phyloP scores from a whole-genome alignment of 1,140 invertebrate genomes.

The Sycobia sp. region DNA sequence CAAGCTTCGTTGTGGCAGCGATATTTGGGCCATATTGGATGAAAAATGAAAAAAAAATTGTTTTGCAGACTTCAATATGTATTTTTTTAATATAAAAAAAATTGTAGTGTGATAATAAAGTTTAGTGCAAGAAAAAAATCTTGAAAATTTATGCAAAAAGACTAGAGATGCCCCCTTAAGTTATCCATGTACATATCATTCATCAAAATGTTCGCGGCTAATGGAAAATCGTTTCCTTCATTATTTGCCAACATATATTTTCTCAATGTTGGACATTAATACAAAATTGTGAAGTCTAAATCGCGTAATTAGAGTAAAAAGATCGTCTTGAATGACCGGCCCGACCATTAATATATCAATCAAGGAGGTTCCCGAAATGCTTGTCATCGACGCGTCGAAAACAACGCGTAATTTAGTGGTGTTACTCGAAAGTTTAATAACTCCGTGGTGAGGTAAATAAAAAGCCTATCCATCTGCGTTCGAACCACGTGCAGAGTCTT shows the following conservation, averaged over 20 bases:
- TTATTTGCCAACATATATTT: conserved; percentile 22
- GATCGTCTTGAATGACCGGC: too few species aligned
- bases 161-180: too few species aligned
- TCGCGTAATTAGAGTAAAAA: neutral
- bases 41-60: too few species aligned
- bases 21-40: too few species aligned
- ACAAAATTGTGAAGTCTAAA: conserved; percentile 7
- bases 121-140: too few species aligned
- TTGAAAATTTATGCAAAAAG: too few species aligned
- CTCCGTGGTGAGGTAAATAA: conserved; percentile 3
- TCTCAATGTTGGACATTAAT: conserved; percentile 16
- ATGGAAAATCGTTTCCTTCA: neutral
- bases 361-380: neutral
- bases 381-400: conserved; percentile 9
- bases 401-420: conserved; percentile 15
- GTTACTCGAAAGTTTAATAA: neutral
- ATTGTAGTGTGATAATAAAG: too few species aligned
- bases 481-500: conserved; percentile 35
- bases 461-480: neutral
- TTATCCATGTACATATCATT: conserved; percentile 20
- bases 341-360: too few species aligned
- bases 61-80: too few species aligned
- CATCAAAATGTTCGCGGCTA: neutral
- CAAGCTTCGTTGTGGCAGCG: too few species aligned
- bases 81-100: too few species aligned